Evolutionary conservation across 2,888 invertebrate species (phyloP).

Genomic region (Meteorus cinctellus): DNA sequence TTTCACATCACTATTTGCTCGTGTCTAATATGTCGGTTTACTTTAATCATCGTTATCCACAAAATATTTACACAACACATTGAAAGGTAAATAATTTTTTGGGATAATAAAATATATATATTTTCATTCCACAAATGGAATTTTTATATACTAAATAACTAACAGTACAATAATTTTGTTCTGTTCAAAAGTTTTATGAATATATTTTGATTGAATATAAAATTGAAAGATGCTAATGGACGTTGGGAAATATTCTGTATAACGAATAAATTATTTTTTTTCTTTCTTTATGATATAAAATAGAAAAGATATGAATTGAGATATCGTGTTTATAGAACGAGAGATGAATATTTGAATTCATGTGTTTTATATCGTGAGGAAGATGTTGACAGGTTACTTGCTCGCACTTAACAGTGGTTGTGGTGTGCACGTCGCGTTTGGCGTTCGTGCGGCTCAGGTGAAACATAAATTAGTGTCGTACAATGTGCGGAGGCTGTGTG

Average conservation of each 20-base stretch:
- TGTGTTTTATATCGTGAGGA: slow-evolving; percentile 7
- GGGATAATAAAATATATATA: background rate
- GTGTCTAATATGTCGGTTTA: slow-evolving; percentile 9
- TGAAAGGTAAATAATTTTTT: slow-evolving; percentile 6
- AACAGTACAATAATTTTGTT: background rate
- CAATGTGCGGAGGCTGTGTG: slow-evolving; percentile 38
- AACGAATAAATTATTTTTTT: background rate
- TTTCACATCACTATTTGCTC: slow-evolving; percentile 21
- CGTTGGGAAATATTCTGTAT: background rate
- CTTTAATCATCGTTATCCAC: slow-evolving; percentile 30
- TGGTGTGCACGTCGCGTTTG: slow-evolving; percentile 11
- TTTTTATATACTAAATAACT: background rate
- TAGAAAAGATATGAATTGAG: background rate
- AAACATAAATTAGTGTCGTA: slow-evolving; percentile 46
- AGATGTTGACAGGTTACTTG: slow-evolving; percentile 38
- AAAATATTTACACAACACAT: slow-evolving; percentile 27
- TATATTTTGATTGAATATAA: background rate
- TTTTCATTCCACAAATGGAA: background rate
- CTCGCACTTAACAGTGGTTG: slow-evolving; percentile 23
- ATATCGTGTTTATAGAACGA: background rate
- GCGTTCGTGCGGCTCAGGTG: slow-evolving; percentile 19
- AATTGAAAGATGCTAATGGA: slow-evolving; percentile 10
- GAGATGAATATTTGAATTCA: slow-evolving; percentile 31
- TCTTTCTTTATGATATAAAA: background rate
- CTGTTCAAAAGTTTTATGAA: background rate